Base-by-base conservation (phyloP, 1,140 invertebrate genomes). In the Heliconius nattereri region DNA sequence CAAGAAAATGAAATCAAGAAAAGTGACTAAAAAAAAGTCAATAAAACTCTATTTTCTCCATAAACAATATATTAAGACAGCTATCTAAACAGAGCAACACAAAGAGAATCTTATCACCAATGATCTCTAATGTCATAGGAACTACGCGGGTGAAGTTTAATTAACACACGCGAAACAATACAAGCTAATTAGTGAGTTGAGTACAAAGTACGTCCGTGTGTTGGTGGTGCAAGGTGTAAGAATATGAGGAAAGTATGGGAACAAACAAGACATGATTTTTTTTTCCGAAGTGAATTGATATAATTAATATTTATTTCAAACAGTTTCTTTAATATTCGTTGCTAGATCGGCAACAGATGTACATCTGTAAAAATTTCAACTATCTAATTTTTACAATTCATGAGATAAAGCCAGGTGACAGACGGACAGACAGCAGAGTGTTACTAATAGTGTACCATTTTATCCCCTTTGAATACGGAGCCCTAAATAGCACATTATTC, bases 161-260 rank as follows among this genome's bases (percentile, higher is more conserved):
- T 83, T 83, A 83, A 83, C 76, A 83, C 54, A 37, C 82, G 49
- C 60, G 78, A 78, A 74, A 80, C 82, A 83, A 83, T 73, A 81
- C 82, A 83, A 81, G 80, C 74, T 78, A 83, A 83, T 83, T 83
- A 80, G 35, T 35, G 71, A 83, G 76, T 80, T 78, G 71, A 83
- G 82, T 81, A 79, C 74, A 76, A 81, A 81, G 82, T 81, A 79
- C 76, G 80, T 26, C 73, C 52, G 26, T 73, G n/a, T 77, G 72
- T 29, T 16, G 23, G 23, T 73, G 75, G 72, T 52, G 20, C 40
- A 77, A 81, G 60, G 9, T 13, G 66, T 16, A 45, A 73, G 76
- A 78, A 20, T 11, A 20, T 0, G 19, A 7, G 7, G 19, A 52
- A 52, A 52, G 2, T 52, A 52, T 52, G 19, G 16, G 32, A 7